Conservation (phyloP, 2,888 invertebrate species). For the Conus canariensis region DNA sequence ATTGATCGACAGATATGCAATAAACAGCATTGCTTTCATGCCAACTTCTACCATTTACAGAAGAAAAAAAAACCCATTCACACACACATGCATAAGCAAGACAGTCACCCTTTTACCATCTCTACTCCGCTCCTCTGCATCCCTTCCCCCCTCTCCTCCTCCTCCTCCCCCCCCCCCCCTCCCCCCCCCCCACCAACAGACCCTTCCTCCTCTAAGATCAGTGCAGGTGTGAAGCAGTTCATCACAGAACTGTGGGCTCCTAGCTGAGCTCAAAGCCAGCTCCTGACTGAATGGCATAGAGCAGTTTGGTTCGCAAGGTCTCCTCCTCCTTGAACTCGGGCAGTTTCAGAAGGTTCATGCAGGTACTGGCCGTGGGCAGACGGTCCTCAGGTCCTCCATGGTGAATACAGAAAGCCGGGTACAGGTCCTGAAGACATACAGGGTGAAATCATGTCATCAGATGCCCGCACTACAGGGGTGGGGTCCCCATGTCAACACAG, state of each 20-base stretch:
- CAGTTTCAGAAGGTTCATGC: slow-evolving; percentile 97
- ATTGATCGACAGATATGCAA: too few relatives aligned
- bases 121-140: too few relatives aligned
- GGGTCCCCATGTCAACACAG: too few relatives aligned
- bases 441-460: neutral
- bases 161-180: neutral
- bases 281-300: slow-evolving; percentile 96
- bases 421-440: slow-evolving; percentile 86
- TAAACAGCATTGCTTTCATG: too few relatives aligned
- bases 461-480: neutral
- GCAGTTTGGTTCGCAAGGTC: slow-evolving; percentile 88
- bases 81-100: too few relatives aligned
- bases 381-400: slow-evolving; percentile 92
- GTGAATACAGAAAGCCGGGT: slow-evolving; percentile 97
- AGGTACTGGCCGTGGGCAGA: slow-evolving; percentile 97
- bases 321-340: slow-evolving; percentile 92
- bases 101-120: too few relatives aligned
- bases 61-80: too few relatives aligned
- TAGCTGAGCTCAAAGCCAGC: slow-evolving; percentile 94
- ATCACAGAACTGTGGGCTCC: neutral
- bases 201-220: neutral
- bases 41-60: too few relatives aligned
- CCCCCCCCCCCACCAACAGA: too few relatives aligned
- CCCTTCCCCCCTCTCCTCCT: neutral
- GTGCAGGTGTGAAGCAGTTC: too few relatives aligned